Percentiles rank a stretch among this genome's conserved stretches.
These are phyloP conservation scores for Musca vetustissima DNA, from an alignment of 1,140 invertebrate species.

Conservation along the genomic window DNA sequence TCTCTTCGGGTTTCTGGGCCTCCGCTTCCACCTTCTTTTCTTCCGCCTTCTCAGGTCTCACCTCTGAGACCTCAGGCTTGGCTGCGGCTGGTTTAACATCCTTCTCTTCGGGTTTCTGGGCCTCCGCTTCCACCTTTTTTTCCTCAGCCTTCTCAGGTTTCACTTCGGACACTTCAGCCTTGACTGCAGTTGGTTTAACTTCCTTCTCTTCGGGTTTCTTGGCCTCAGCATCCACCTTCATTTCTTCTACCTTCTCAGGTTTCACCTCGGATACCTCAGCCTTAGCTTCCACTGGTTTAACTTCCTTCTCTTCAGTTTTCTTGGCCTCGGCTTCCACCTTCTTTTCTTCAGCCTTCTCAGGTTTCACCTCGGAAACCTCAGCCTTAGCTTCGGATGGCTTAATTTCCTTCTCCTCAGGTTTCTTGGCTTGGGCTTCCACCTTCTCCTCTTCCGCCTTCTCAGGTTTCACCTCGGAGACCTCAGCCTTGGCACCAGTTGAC, in stretches of 20 bases:
- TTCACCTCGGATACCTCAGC: neutral
- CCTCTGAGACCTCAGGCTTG: conserved; percentile 31
- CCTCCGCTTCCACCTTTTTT: conserved; percentile 32
- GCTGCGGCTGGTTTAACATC: conserved; percentile 7
- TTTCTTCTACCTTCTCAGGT: neutral
- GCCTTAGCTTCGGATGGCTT: neutral
- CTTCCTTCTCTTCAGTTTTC: neutral
- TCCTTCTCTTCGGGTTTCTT: conserved; percentile 19
- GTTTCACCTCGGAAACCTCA: too few species aligned
- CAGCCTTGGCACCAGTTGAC: neutral
- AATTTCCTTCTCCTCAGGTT: neutral
- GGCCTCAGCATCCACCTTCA: neutral
- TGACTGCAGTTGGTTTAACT: too few species aligned
- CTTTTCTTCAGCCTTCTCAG: too few species aligned
- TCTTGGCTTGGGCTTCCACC: neutral
- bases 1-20: neutral
- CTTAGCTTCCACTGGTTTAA: too few species aligned
- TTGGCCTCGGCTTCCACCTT: neutral
- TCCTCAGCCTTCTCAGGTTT: conserved; percentile 21
- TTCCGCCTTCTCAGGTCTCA: conserved; percentile 25
- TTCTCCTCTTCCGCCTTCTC: neutral
- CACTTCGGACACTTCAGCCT: too few species aligned
- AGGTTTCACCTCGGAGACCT: neutral
- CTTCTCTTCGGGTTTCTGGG: conserved; percentile 30
- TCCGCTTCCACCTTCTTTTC: conserved; percentile 30